A percentile compares a stretch with the other conserved stretches of the same genome.
Evolutionary conservation across 2,797 vertebrate genomes (phyloP).

Genomic region (Rachycentron canadum): DNA sequence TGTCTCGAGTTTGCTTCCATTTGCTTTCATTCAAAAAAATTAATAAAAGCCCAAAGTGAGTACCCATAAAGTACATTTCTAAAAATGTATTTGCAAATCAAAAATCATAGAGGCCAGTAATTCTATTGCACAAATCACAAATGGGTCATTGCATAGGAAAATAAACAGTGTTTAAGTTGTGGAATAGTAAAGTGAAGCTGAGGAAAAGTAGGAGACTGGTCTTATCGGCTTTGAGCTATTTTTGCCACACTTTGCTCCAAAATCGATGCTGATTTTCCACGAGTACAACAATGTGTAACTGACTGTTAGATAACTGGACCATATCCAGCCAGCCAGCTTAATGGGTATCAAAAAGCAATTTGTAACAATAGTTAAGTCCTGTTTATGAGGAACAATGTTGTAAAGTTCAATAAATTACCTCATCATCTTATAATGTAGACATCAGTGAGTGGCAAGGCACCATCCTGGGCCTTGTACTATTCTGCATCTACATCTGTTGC

Average conservation of each 20-base stretch:
- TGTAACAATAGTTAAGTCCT: background rate
- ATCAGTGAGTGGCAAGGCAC: background rate
- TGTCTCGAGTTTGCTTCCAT: background rate
- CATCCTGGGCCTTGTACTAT: background rate
- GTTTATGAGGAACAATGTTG: background rate
- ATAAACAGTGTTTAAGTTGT: background rate
- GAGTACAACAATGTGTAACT: constrained; percentile 4
- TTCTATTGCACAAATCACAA: background rate
- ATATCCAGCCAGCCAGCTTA: background rate
- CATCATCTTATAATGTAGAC: background rate
- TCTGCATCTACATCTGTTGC: background rate
- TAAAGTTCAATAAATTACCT: background rate
- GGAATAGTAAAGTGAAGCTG: background rate
- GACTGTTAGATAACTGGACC: constrained; percentile 2
- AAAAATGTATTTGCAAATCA: background rate
- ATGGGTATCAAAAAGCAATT: background rate
- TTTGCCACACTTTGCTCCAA: constrained; percentile 20
- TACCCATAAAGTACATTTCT: no score
- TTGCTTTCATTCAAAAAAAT: background rate
- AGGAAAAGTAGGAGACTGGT: constrained; percentile 1
- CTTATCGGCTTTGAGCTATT: constrained; percentile 33
- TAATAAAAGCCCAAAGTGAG: background rate
- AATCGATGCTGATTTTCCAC: constrained; percentile 61
- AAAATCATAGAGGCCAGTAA: background rate
- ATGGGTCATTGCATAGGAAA: background rate